A percentile compares a stretch with the other conserved stretches of the same genome.
Conservation (phyloP, 2,797 vertebrate genomes). For the Pitangus sulphuratus region DNA sequence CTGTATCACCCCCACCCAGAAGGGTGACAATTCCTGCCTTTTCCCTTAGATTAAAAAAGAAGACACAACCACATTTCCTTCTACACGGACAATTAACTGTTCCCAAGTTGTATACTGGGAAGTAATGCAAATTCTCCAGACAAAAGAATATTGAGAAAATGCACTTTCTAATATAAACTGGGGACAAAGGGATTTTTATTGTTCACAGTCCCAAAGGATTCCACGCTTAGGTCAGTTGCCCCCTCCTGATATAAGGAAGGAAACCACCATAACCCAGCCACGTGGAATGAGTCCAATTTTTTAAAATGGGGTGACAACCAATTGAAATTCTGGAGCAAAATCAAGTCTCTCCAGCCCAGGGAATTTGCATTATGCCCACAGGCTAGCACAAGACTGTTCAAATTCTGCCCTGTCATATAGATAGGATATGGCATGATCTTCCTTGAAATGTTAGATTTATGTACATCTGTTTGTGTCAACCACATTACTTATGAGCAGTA, state of each 20-base stretch:
- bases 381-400: slow-evolving; percentile 56
- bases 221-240: background rate
- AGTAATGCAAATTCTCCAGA: background rate
- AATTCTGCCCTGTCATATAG: slow-evolving; percentile 46
- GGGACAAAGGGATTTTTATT: background rate
- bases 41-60: background rate
- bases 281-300: background rate
- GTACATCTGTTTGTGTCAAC: slow-evolving; percentile 59
- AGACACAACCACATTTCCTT: background rate
- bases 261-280: background rate
- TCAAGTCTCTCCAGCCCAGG: slow-evolving; percentile 20
- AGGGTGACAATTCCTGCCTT: background rate
- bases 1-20: background rate
- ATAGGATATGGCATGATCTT: slow-evolving; percentile 56
- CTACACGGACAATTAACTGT: background rate
- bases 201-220: background rate
- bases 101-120: background rate
- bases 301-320: slow-evolving; percentile 25
- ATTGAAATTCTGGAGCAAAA: slow-evolving; percentile 55
- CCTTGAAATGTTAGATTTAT: slow-evolving; percentile 59
- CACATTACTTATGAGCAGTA: slow-evolving; percentile 11
- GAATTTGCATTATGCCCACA: slow-evolving; percentile 62
- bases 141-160: background rate
- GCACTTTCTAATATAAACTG: background rate
- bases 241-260: background rate